A percentile compares a stretch with the other conserved stretches of the same genome.
Evolutionary conservation across 2,113 vertebrate species (phyloP).

Genomic region (Nestor notabilis): DNA sequence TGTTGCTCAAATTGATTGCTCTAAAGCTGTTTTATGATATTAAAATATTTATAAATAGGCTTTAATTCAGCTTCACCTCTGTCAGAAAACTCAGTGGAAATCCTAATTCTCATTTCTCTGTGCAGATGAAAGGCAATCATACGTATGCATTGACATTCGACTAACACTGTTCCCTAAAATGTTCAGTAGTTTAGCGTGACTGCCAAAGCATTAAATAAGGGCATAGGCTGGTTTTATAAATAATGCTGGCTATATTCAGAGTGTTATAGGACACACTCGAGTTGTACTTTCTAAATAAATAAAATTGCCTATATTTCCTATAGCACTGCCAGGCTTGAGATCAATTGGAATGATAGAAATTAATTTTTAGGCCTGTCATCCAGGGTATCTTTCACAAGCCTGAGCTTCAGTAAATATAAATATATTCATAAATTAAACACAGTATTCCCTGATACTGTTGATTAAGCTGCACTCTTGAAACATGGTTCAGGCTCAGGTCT

Average conservation of each 20-base stretch:
- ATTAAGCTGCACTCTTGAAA: not conserved
- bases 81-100: constrained; percentile 61
- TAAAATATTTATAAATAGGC: constrained; percentile 76
- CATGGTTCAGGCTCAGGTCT: not conserved
- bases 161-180: constrained; percentile 54
- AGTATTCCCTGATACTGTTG: not conserved
- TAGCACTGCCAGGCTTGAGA: not conserved
- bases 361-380: not conserved
- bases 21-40: constrained; percentile 49
- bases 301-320: not conserved
- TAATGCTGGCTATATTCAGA: constrained; percentile 9
- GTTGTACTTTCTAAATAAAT: not conserved
- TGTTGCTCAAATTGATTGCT: constrained; percentile 59
- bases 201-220: constrained; percentile 63
- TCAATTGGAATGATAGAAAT: not conserved
- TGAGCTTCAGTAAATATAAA: not conserved
- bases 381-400: not conserved
- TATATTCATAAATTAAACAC: not conserved
- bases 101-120: constrained; percentile 65
- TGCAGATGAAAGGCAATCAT: constrained; percentile 64
- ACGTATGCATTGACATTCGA: constrained; percentile 67
- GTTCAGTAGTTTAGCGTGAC: constrained; percentile 31
- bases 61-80: constrained; percentile 65
- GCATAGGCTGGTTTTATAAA: constrained; percentile 45
- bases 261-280: not conserved